These are phyloP conservation scores for Neuroterus valhalla DNA, from an alignment of 1,140 invertebrate genomes.

Conservation along the genomic window DNA sequence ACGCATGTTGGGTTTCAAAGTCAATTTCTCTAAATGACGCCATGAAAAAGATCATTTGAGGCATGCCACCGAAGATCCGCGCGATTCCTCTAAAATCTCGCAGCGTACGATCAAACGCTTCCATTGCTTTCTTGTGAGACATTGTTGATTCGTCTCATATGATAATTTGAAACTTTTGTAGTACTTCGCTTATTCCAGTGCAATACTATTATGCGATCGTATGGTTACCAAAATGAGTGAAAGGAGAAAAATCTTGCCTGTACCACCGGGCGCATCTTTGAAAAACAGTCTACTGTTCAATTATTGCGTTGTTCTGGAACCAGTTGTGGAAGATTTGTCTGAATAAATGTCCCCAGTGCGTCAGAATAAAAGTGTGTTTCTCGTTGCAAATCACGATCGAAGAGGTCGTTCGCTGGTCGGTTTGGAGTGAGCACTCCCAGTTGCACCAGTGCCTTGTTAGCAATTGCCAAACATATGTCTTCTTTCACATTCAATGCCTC, in stretches of 20 bases:
- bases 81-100: no score
- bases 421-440: conserved; percentile 40
- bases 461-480: conserved; percentile 40
- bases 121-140: conserved; percentile 41
- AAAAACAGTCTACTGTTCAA: conserved; percentile 41
- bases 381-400: background rate
- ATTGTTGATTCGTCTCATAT: background rate
- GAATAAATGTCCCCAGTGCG: conserved; percentile 1
- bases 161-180: background rate
- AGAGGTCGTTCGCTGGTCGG: conserved; percentile 9
- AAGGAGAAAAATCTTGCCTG: conserved; percentile 55
- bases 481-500: conserved; percentile 41
- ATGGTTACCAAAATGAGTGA: conserved; percentile 41
- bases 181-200: conserved; percentile 40
- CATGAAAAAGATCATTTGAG: no score
- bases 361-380: conserved; percentile 29
- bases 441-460: conserved; percentile 39
- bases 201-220: conserved; percentile 41
- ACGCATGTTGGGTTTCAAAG: no score
- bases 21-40: no score
- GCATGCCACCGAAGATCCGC: no score
- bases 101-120: conserved; percentile 58
- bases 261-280: conserved; percentile 50
- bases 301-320: conserved; percentile 40
- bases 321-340: conserved; percentile 16